phyloP scores from a whole-genome alignment of 2,113 vertebrate species.

The Coregonus clupeaformis region DNA sequence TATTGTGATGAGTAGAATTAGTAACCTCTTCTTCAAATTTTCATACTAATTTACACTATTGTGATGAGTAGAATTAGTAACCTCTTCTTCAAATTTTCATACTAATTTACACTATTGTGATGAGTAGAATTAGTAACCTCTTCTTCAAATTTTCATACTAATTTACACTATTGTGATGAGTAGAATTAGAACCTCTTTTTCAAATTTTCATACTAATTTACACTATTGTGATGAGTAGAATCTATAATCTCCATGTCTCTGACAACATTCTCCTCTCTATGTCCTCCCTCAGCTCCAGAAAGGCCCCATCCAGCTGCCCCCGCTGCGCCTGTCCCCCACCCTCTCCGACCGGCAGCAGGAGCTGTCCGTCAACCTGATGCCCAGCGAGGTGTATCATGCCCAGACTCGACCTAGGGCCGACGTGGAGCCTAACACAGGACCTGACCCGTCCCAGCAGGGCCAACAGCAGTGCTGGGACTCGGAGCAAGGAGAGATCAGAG shows the following conservation, averaged over 20 bases:
- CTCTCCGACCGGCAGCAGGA: slow-evolving; percentile 70
- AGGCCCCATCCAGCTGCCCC: slow-evolving; percentile 69
- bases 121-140: no score
- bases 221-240: neutral
- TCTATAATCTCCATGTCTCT: neutral
- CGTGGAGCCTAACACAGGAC: slow-evolving; percentile 8
- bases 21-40: no score
- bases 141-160: no score
- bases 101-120: no score
- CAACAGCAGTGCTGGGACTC: neutral
- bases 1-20: no score
- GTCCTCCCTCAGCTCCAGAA: slow-evolving; percentile 62
- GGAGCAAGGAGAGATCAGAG: slow-evolving; percentile 45
- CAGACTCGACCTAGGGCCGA: slow-evolving; percentile 12
- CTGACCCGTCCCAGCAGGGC: slow-evolving; percentile 19
- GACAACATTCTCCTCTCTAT: neutral
- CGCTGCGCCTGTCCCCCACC: slow-evolving; percentile 58
- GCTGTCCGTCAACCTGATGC: slow-evolving; percentile 71
- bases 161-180: no score
- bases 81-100: no score
- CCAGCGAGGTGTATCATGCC: slow-evolving; percentile 69
- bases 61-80: no score
- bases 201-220: neutral
- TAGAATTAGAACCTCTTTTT: no score
- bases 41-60: no score